A percentile compares a stretch with the other conserved stretches of the same genome.
phyloP scores from a whole-genome alignment of 1,140 invertebrate genomes.

The Caerostris darwini region DNA sequence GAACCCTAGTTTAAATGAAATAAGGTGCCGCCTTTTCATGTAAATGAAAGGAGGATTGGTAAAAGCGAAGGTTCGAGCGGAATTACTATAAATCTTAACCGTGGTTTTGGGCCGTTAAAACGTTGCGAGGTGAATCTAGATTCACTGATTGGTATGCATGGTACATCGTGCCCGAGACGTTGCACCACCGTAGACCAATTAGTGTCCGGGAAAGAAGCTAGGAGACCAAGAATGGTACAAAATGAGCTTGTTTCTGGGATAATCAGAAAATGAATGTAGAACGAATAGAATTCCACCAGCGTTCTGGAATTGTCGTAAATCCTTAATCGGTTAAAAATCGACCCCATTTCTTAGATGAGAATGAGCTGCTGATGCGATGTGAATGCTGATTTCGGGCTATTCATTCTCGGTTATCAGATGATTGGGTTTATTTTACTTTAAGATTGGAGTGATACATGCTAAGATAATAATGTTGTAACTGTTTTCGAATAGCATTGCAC shows the following conservation, averaged over 20 bases:
- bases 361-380: neutral
- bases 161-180: neutral
- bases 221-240: slow-evolving; percentile 31
- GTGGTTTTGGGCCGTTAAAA: slow-evolving; percentile 33
- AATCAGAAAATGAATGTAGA: neutral
- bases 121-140: slow-evolving; percentile 20
- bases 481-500: neutral
- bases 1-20: slow-evolving; percentile 48
- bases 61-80: slow-evolving; percentile 4
- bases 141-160: slow-evolving; percentile 55
- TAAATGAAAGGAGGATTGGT: slow-evolving; percentile 59
- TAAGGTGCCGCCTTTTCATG: slow-evolving; percentile 49
- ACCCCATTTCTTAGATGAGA: neutral
- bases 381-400: neutral
- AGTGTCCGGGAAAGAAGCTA: slow-evolving; percentile 12
- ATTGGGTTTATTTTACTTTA: neutral
- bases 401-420: neutral
- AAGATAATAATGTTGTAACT: neutral
- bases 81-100: slow-evolving; percentile 56
- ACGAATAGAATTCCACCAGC: neutral
- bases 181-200: slow-evolving; percentile 42
- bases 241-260: slow-evolving; percentile 29
- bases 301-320: neutral
- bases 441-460: neutral
- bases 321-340: slow-evolving; percentile 26